These are phyloP conservation scores for Ammospiza nelsoni DNA, from an alignment of 2,113 vertebrate genomes.

Conservation along the genomic window DNA sequence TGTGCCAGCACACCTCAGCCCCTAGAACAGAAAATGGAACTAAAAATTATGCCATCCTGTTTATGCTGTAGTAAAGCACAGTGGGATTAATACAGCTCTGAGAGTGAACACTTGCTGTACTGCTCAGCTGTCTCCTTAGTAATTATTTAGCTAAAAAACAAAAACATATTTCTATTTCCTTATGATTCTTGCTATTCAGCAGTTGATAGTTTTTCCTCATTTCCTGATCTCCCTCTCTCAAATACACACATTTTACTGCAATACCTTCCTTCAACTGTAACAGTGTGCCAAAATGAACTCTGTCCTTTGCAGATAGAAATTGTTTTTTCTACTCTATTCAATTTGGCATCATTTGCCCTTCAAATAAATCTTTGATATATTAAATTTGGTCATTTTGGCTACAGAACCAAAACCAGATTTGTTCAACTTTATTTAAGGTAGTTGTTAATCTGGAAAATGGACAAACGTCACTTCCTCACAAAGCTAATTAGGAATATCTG, in stretches of 20 bases:
- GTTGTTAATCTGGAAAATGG: not conserved
- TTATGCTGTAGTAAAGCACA: not conserved
- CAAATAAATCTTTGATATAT: not conserved
- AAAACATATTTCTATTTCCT: not conserved
- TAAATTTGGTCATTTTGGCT: not conserved
- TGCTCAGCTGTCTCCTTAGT: not conserved
- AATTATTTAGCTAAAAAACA: not conserved
- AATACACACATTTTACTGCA: not conserved
- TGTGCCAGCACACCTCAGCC: not conserved
- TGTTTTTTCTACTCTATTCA: not conserved
- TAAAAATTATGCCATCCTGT: not conserved
- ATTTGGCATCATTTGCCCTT: not conserved
- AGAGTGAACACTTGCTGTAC: not conserved
- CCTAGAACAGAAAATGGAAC: not conserved
- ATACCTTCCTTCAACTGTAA: not conserved
- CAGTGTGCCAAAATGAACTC: not conserved
- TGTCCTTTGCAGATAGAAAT: not conserved
- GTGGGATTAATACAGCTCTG: not conserved
- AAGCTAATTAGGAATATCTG: not conserved
- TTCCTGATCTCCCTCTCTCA: not conserved
- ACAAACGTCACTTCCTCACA: not conserved
- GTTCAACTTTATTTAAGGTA: not conserved
- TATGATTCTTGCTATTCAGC: not conserved
- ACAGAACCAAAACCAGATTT: not conserved
- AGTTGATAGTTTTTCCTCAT: not conserved